Evolutionary conservation across 2,113 vertebrate species (phyloP).

Genomic region (Hiodon tergisus): DNA sequence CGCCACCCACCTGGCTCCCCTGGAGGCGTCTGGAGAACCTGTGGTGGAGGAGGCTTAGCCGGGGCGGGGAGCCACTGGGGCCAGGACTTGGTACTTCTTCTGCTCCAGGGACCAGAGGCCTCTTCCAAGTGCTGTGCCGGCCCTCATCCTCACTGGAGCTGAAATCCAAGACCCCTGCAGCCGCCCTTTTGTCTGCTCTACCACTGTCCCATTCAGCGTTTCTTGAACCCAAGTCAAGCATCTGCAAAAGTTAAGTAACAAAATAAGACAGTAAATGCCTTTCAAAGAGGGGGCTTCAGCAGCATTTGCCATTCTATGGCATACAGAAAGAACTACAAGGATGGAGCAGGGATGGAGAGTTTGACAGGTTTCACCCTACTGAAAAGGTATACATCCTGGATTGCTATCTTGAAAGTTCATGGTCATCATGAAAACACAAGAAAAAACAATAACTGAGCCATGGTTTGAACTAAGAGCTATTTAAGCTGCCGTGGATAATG

Average conservation of each 20-base stretch:
- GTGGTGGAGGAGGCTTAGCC: conserved; percentile 69
- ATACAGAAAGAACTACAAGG: no score
- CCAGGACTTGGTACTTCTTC: conserved; percentile 15
- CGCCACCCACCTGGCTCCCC: conserved; percentile 29
- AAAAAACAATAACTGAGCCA: no score
- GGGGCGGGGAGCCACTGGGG: conserved; percentile 37
- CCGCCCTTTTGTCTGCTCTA: conserved; percentile 5
- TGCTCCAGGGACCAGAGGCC: conserved; percentile 36
- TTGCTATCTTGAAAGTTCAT: no score
- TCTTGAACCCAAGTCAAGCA: conserved; percentile 17
- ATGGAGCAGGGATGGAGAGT: no score
- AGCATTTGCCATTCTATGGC: no score
- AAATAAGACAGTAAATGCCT: neutral
- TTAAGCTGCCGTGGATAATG: no score
- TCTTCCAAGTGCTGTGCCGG: conserved; percentile 34
- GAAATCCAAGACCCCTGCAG: conserved; percentile 53
- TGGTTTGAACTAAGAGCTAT: no score
- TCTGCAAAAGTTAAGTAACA: conserved; percentile 32
- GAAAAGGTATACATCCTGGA: no score
- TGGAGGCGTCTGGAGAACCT: conserved; percentile 77
- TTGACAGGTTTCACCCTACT: no score
- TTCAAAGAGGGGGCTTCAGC: no score
- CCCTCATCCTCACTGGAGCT: conserved; percentile 78
- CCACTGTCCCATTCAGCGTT: neutral
- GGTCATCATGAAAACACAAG: no score